These are phyloP conservation scores for Calephelis virginiensis DNA, from an alignment of 1,140 invertebrate species.

Conservation along the genomic window DNA sequence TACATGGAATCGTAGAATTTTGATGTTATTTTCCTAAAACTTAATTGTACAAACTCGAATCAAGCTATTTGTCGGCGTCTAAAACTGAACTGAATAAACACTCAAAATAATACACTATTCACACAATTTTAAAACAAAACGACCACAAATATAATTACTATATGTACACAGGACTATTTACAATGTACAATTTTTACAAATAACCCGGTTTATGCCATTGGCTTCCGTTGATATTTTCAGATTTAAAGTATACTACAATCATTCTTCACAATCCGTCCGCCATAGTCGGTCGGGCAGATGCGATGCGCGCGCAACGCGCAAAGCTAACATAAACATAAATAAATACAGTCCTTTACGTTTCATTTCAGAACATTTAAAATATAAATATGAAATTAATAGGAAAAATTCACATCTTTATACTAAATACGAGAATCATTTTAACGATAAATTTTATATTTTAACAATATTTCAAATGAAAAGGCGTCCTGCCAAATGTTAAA, in stretches of 20 bases:
- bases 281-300: slow-evolving; percentile 76
- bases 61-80: slow-evolving; percentile 70
- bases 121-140: slow-evolving; percentile 77
- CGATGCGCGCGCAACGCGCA: slow-evolving; percentile 77
- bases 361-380: slow-evolving; percentile 30
- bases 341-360: slow-evolving; percentile 55
- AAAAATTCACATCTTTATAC: background rate
- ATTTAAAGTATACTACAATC: slow-evolving; percentile 77
- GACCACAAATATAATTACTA: slow-evolving; percentile 79
- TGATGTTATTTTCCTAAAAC: slow-evolving; percentile 12
- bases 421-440: background rate
- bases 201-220: slow-evolving; percentile 76
- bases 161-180: slow-evolving; percentile 79
- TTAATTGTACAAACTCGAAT: slow-evolving; percentile 46
- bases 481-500: too few relatives aligned
- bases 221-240: slow-evolving; percentile 76
- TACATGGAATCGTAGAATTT: slow-evolving; percentile 11
- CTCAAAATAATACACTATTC: slow-evolving; percentile 78
- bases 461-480: too few relatives aligned
- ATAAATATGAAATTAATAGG: background rate
- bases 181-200: slow-evolving; percentile 78
- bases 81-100: slow-evolving; percentile 74
- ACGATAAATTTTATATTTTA: background rate
- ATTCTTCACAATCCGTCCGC: slow-evolving; percentile 77
- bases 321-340: slow-evolving; percentile 74